phyloP scores from a whole-genome alignment of 1,140 invertebrate genomes.

The Drosophila malerkotliana region DNA sequence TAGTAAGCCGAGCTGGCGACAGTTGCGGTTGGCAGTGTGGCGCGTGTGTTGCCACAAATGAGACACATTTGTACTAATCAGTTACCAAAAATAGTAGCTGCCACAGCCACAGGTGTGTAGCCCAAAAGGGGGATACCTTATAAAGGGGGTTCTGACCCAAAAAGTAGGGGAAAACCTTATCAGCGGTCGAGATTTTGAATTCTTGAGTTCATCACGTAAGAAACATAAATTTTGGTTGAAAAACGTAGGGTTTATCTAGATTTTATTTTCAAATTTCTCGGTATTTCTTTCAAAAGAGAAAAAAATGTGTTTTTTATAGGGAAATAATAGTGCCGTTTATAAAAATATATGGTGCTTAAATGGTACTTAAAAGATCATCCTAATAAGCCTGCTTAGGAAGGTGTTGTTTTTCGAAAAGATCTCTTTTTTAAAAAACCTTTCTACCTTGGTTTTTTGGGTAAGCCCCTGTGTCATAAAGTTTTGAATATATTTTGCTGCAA shows the following conservation, averaged over 20 bases:
- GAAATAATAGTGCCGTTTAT: neutral
- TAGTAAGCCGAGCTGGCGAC: conserved; percentile 34
- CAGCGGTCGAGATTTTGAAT: neutral
- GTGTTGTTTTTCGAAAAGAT: no score
- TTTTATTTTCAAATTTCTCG: conserved; percentile 10
- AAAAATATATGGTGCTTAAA: neutral
- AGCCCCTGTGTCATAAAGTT: conserved; percentile 9
- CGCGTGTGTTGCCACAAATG: conserved; percentile 55
- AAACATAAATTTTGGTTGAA: conserved; percentile 6
- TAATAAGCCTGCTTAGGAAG: no score
- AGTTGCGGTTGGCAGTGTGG: conserved; percentile 61
- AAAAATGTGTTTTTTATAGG: neutral
- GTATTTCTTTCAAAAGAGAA: neutral
- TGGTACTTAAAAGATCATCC: neutral
- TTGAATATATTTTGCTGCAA: conserved; percentile 10
- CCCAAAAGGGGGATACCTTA: neutral
- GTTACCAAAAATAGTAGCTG: conserved; percentile 18
- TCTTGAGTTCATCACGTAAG: conserved; percentile 24
- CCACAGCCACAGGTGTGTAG: conserved; percentile 31
- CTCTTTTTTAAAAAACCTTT: no score
- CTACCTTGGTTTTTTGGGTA: neutral
- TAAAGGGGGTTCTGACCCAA: neutral
- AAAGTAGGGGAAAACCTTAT: conserved; percentile 4
- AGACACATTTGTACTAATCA: conserved; percentile 39
- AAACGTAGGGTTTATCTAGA: conserved; percentile 12